Conservation (phyloP, 2,797 vertebrate genomes). For the Girardinus metallicus region DNA sequence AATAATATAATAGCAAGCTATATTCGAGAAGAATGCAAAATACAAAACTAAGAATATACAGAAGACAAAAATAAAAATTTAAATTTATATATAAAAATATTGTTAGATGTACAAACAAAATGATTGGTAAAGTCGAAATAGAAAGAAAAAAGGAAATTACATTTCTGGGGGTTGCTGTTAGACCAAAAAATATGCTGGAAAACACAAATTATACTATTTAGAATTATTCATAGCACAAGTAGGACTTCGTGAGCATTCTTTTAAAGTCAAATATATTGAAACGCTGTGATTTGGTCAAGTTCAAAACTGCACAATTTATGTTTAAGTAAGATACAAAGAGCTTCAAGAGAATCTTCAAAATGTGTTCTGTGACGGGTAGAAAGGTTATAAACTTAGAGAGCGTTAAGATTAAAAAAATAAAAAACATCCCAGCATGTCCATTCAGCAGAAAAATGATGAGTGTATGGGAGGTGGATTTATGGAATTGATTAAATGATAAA, state of each 20-base stretch:
- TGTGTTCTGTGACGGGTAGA: too few species aligned
- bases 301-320: too few species aligned
- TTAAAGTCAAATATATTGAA: not conserved
- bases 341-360: too few species aligned
- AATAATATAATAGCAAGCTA: not conserved
- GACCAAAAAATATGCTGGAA: not conserved
- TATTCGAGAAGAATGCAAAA: not conserved
- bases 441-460: too few species aligned
- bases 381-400: too few species aligned
- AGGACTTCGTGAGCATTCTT: not conserved
- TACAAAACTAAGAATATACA: not conserved
- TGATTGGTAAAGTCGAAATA: not conserved
- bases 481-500: too few species aligned
- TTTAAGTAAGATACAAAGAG: too few species aligned
- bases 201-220: not conserved
- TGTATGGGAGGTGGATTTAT: too few species aligned
- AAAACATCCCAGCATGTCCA: too few species aligned
- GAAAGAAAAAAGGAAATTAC: not conserved
- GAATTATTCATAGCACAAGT: not conserved
- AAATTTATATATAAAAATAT: not conserved
- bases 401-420: too few species aligned
- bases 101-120: not conserved
- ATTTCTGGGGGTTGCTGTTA: not conserved
- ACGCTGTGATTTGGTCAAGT: not conserved
- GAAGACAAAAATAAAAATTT: not conserved